phyloP scores from a whole-genome alignment of 30 jellyfish, hydroid and myxozoan genomes.

The Aurelia coerulea region DNA sequence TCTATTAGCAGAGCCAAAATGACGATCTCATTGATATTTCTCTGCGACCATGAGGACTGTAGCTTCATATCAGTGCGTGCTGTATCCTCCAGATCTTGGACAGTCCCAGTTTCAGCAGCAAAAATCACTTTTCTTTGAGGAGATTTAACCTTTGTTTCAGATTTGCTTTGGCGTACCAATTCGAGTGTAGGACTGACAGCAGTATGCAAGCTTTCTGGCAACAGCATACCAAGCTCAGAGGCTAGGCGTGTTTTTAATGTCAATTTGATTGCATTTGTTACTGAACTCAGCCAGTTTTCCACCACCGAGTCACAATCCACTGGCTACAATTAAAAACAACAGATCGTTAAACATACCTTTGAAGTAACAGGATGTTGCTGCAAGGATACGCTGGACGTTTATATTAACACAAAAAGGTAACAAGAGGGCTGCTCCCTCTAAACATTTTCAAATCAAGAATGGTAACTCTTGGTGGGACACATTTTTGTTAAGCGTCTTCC shows the following conservation, averaged over 20 bases:
- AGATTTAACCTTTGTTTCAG: slow-evolving; percentile 32
- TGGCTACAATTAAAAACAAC: slow-evolving; percentile 30
- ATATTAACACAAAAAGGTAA: no score
- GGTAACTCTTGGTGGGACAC: no score
- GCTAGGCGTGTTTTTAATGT: slow-evolving; percentile 61
- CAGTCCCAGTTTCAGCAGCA: slow-evolving; percentile 61
- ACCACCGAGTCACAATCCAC: slow-evolving; percentile 62
- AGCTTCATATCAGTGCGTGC: slow-evolving; percentile 56
- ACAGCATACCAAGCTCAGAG: slow-evolving; percentile 61
- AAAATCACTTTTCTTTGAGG: slow-evolving; percentile 67
- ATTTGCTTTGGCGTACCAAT: background rate
- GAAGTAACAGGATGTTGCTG: no score
- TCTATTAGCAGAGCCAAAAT: slow-evolving; percentile 65
- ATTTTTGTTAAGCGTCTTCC: no score
- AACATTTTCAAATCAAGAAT: no score
- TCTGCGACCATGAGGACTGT: slow-evolving; percentile 67
- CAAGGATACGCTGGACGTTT: no score
- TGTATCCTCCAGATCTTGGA: slow-evolving; percentile 37
- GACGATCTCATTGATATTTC: slow-evolving; percentile 56
- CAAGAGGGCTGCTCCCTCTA: no score
- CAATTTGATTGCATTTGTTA: slow-evolving; percentile 35
- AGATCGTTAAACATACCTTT: no score
- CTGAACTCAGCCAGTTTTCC: slow-evolving; percentile 61
- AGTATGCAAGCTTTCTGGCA: slow-evolving; percentile 47
- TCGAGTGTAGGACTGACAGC: slow-evolving; percentile 39